Conservation (phyloP, 2,797 vertebrate species). For the Sylvia borin region DNA sequence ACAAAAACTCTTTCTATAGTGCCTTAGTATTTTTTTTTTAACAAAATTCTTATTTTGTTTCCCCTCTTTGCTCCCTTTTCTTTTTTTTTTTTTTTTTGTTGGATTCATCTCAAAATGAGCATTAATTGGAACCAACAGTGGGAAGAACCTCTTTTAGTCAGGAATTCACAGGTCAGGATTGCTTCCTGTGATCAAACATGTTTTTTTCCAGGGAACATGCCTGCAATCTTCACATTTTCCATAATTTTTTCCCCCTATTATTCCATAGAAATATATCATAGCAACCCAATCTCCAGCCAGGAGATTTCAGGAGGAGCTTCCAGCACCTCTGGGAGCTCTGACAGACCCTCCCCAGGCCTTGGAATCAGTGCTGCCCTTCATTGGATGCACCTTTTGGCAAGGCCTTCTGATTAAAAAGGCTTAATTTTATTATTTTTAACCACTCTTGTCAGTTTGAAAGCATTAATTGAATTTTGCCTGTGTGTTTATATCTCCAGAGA, state of each 20-base stretch:
- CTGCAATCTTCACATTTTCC: conserved; percentile 37
- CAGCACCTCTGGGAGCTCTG: conserved; percentile 14
- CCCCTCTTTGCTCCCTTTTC: neutral
- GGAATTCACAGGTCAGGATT: conserved; percentile 6
- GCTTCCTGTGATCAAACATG: neutral
- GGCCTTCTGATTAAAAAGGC: neutral
- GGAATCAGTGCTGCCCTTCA: neutral
- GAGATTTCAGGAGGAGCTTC: neutral
- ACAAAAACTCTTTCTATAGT: conserved; percentile 32
- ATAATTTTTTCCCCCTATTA: neutral
- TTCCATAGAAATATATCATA: conserved; percentile 14
- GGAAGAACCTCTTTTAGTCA: conserved; percentile 6
- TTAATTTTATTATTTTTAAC: conserved; percentile 58
- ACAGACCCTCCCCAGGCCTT: neutral
- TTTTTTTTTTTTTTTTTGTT: neutral
- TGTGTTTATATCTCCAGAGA: neutral
- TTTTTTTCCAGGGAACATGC: conserved; percentile 11
- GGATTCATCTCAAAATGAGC: neutral
- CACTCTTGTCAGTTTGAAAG: conserved; percentile 20
- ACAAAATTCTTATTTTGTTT: neutral
- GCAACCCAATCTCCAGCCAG: neutral
- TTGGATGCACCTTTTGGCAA: conserved; percentile 12
- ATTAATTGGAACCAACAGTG: neutral
- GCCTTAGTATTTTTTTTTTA: neutral
- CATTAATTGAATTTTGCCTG: conserved; percentile 40